Evolutionary conservation across 2,797 vertebrate genomes (phyloP), one percentile per base, ranked within the genome.

Genomic region (Myotis myotis): DNA sequence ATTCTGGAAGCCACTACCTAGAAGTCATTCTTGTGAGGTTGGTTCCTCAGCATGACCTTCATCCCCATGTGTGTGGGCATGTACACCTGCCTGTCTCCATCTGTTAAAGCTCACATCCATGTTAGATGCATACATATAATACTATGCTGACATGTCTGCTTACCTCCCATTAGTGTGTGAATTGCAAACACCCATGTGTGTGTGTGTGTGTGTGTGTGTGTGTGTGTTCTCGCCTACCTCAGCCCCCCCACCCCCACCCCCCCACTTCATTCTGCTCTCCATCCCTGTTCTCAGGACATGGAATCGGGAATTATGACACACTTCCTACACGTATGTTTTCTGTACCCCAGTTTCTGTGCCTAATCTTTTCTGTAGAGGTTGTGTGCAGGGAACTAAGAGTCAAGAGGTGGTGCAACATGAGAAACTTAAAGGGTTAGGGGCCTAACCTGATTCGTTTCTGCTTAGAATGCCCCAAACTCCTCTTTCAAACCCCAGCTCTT

Each of bases 301-400:
- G 44, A 78, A 64, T 76, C 44, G 57, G 44, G 33, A 75, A 60
- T 68, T 51, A 70, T 57, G 66, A 80, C 38, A 81, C 76, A 81
- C 44, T 91, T 12, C 20, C 80, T 72, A 81, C 30, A 25, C 66
- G 13, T 53, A 78, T 80, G 80, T 80, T 85, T 93, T 62, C 49
- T 85, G 89, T 51, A 53, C 55, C 13, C 41, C 12, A 4, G 6
- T 71, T 71, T 95, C 79, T 64, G 23, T 47, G 55, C 66, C 25
- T 41, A 41, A 25, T 71, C 36, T 36, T 90, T 51, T 92, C 70
- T 86, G 30, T n/a, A 55, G 92, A 89, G 68, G 49, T 83, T 55
- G 28, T 33, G 9, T 89, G 70, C 33, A 83, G 47, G 51, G 53
- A 89, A 93, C 33, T 8, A 74, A 78, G 60, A 41, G 57, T 49